These are phyloP conservation scores for Ectropis crepuscularia DNA, from an alignment of 2,888 invertebrate species.

Conservation along the genomic window DNA sequence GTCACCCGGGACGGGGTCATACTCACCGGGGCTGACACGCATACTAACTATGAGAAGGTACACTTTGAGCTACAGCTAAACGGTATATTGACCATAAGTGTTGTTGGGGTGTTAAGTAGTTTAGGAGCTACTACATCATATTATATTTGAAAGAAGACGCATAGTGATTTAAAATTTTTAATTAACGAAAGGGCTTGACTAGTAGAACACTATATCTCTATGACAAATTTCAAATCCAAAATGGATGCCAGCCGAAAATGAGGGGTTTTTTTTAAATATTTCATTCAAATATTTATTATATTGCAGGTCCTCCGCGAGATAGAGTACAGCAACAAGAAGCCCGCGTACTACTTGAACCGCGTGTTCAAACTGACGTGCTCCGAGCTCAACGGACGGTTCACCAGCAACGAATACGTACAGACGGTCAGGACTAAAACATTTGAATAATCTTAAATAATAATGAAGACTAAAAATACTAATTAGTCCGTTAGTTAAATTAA, in stretches of 20 bases:
- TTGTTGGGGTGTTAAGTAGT: too few relatives aligned
- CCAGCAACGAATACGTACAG: slow-evolving; percentile 97
- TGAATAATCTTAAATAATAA: too few relatives aligned
- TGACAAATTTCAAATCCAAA: too few relatives aligned
- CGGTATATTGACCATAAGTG: neutral
- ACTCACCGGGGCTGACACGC: slow-evolving; percentile 91
- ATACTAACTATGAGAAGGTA: slow-evolving; percentile 89
- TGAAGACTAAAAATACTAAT: too few relatives aligned
- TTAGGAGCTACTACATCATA: too few relatives aligned
- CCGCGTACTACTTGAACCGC: slow-evolving; percentile 97
- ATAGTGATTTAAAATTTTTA: too few relatives aligned
- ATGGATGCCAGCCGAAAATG: too few relatives aligned
- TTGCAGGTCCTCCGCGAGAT: slow-evolving; percentile 88
- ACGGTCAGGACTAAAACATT: slow-evolving; percentile 83
- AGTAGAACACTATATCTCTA: too few relatives aligned
- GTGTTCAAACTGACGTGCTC: slow-evolving; percentile 98
- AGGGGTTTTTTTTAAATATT: too few relatives aligned
- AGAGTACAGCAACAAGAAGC: slow-evolving; percentile 97
- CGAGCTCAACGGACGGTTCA: slow-evolving; percentile 95
- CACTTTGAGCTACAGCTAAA: neutral
- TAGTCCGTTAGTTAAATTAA: too few relatives aligned
- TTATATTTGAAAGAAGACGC: too few relatives aligned
- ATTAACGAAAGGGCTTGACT: too few relatives aligned
- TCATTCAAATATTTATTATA: neutral
- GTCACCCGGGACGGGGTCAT: slow-evolving; percentile 96